Evolutionary conservation across 1,140 invertebrate species (phyloP), one percentile per base, ranked within the genome.

Genomic region (Penaeus chinensis): DNA sequence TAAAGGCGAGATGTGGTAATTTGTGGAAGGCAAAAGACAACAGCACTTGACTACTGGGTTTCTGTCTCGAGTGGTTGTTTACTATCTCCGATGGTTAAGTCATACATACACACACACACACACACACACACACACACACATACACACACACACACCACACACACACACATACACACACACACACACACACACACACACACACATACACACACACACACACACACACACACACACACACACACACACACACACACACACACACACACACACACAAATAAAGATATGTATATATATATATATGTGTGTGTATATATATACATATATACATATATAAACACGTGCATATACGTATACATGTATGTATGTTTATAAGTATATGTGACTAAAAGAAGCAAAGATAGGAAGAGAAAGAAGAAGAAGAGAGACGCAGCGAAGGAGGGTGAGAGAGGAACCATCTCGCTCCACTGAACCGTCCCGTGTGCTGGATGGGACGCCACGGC

Each of bases 401-500:
- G 37, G 37, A 4, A 42, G 37, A 42, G 37, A 42, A 42, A 42
- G 37, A 42, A 2, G 37, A 42, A 42, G 37, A 42, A 7, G 37
- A 42, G 37, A 42, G 37, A 42, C 37, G 37, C 4, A 42, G 37
- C 4, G 37, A 42, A 42, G 37, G 37, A 42, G 37, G 37, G 37
- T 8, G 37, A 42, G 37, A 42, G 37, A 42, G 37, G 37, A 42
- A 42, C 37, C 32, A 4, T 20, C 27, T 37, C 74, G 74, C 74
- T 77, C 74, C 74, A 42, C 74, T 77, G 74, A 16, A 42, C 74
- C 32, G n/a, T 77, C 5, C 32, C 22, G 54, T 77, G 74, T 77
- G 54, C 13, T 22, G 32, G 37, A 77, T 42, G 37, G 74, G 37
- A 22, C 32, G 74, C 54, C 24, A 16, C n/a, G 4, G 37, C 37